Conservation (phyloP, 2,113 vertebrate genomes). For the Arvicanthis niloticus region DNA sequence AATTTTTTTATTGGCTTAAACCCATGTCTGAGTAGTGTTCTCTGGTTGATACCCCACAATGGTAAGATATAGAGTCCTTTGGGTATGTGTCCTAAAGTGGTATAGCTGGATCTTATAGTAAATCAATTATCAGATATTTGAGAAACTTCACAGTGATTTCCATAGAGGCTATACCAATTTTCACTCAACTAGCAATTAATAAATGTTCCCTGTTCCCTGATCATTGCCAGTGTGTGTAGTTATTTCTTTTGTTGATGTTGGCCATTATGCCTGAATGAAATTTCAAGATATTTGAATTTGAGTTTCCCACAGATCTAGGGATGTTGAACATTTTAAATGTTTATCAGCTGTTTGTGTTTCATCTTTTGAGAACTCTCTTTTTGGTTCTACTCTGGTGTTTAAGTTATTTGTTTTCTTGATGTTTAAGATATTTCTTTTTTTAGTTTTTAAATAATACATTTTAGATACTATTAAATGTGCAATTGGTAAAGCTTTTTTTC, state of each 20-base stretch:
- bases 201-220: neutral
- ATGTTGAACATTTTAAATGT: neutral
- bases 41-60: neutral
- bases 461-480: neutral
- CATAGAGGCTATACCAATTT: neutral
- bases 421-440: neutral
- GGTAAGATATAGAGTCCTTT: neutral
- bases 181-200: neutral
- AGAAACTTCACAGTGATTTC: neutral
- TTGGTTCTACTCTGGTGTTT: neutral
- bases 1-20: neutral
- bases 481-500: neutral
- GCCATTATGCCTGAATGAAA: neutral
- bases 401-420: neutral
- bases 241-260: neutral
- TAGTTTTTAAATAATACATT: neutral
- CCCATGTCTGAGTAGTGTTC: neutral
- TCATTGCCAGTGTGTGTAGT: neutral
- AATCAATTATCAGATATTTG: neutral
- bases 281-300: neutral
- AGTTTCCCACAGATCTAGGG: neutral
- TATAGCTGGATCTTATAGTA: neutral
- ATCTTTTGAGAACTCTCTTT: neutral
- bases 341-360: neutral
- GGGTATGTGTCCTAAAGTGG: neutral